phyloP scores from a whole-genome alignment of 2,113 vertebrate species.

The Toxostoma redivivum region DNA sequence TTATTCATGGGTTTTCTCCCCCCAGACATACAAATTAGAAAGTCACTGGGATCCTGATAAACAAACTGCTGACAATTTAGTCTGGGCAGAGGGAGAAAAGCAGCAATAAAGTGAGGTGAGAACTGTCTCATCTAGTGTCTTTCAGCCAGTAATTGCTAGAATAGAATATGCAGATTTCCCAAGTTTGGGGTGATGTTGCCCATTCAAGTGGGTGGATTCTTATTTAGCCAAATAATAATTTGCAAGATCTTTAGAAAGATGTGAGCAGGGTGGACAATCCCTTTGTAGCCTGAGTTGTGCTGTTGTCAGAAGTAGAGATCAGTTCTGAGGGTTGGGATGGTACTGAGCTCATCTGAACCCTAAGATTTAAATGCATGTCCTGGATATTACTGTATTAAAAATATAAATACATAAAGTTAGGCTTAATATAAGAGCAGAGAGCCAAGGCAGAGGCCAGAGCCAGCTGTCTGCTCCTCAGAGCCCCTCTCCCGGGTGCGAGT shows the following conservation, averaged over 20 bases:
- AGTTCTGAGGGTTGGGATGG: background rate
- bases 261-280: background rate
- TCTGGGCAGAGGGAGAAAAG: background rate
- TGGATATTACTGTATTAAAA: background rate
- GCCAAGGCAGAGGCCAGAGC: background rate
- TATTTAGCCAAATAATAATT: background rate
- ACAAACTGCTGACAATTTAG: background rate
- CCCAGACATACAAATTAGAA: background rate
- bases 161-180: background rate
- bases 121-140: background rate
- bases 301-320: background rate
- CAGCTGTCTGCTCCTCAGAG: background rate
- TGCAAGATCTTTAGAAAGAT: background rate
- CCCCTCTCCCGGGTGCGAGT: background rate
- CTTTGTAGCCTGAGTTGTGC: background rate
- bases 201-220: background rate
- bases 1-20: background rate
- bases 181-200: background rate
- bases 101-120: background rate
- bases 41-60: background rate
- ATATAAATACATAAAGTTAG: background rate
- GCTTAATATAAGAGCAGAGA: background rate
- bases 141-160: background rate
- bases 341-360: background rate
- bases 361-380: background rate